Percentiles rank a stretch among this genome's conserved stretches.
phyloP scores from a whole-genome alignment of 23 tunicate genomes.

The Diplosoma virens region DNA sequence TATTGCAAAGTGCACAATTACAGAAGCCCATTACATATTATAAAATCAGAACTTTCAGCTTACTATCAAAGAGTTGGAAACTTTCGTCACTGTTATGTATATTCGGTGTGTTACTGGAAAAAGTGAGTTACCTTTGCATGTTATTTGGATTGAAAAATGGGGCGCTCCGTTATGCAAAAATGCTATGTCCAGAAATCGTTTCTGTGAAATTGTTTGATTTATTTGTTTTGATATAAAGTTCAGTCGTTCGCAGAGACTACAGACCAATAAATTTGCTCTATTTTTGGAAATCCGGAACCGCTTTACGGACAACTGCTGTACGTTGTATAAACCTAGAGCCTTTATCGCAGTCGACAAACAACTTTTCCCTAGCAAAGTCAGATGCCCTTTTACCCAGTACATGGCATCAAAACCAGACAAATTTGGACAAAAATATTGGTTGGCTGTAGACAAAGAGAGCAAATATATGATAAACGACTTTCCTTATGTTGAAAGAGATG shows the following conservation, averaged over 20 bases:
- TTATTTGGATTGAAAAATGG: slow-evolving; percentile 16
- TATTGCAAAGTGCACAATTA: slow-evolving; percentile 16
- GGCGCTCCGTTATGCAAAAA: neutral
- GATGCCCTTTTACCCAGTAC: neutral
- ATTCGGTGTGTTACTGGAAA: slow-evolving; percentile 19
- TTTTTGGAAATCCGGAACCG: too few relatives aligned
- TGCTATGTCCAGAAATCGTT: neutral
- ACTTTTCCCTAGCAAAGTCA: neutral
- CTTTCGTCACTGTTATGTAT: slow-evolving; percentile 25
- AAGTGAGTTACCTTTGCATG: slow-evolving; percentile 26
- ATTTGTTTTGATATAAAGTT: too few relatives aligned
- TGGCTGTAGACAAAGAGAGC: neutral
- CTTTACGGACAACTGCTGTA: too few relatives aligned
- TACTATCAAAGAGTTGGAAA: slow-evolving; percentile 20
- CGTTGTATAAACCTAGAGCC: too few relatives aligned
- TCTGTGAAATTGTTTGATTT: neutral
- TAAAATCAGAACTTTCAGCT: slow-evolving; percentile 23
- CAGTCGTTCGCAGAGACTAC: too few relatives aligned
- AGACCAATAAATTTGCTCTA: too few relatives aligned
- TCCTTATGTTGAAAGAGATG: neutral
- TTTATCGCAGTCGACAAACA: neutral
- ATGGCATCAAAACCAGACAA: neutral
- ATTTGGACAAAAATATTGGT: neutral
- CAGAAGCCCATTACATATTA: slow-evolving; percentile 22
- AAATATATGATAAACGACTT: neutral